A percentile compares a stretch with the other conserved stretches of the same genome.
Conservation (phyloP, 2,797 vertebrate species). For the Eupleurogrammus muticus region DNA sequence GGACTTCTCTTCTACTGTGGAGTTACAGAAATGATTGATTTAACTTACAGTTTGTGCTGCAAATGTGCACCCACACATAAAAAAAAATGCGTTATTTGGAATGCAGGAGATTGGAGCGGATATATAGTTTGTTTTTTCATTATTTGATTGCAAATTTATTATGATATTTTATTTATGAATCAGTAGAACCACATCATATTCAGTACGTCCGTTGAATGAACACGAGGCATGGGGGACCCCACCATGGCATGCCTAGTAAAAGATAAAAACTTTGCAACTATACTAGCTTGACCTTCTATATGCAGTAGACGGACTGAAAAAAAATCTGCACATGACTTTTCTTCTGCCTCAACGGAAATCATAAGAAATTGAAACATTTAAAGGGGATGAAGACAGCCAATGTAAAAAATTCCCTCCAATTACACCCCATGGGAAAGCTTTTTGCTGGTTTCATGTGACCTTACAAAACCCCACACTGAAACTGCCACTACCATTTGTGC, state of each 20-base stretch:
- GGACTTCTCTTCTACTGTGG: too few species aligned
- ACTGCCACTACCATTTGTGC: constrained; percentile 17
- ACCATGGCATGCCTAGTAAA: not conserved
- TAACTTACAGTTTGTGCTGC: too few species aligned
- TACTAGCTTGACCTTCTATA: not conserved
- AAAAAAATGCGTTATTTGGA: too few species aligned
- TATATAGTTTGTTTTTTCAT: too few species aligned
- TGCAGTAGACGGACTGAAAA: constrained; percentile 13
- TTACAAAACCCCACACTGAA: constrained; percentile 9
- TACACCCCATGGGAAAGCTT: constrained; percentile 26
- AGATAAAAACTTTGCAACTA: constrained; percentile 4
- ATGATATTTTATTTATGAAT: too few species aligned
- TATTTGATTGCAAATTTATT: too few species aligned
- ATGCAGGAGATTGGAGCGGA: too few species aligned
- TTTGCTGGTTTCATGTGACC: constrained; percentile 22
- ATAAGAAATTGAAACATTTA: not conserved
- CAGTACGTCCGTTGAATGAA: too few species aligned
- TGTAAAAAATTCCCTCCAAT: constrained; percentile 10
- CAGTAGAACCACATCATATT: too few species aligned
- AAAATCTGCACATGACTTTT: not conserved
- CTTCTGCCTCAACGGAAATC: constrained; percentile 21
- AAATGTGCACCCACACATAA: too few species aligned
- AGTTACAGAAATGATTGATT: too few species aligned
- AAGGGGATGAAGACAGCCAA: constrained; percentile 1
- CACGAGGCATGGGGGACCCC: too few species aligned